phyloP scores from a whole-genome alignment of 1,140 invertebrate species.

The Macrosteles quadrilineatus region DNA sequence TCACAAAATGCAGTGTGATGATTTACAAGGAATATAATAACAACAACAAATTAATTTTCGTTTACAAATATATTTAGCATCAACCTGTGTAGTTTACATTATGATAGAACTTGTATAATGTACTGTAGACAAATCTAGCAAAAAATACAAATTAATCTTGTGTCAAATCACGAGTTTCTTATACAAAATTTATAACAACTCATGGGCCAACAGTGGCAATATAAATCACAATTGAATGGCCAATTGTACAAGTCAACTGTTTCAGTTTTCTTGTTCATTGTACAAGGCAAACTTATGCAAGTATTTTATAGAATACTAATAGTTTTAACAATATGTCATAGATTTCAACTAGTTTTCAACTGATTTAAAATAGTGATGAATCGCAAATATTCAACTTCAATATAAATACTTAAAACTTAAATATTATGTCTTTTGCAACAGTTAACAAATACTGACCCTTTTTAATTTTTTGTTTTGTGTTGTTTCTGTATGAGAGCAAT shows the following conservation, averaged over 20 bases:
- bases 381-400: not conserved
- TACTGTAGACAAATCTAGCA: constrained; percentile 16
- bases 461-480: no score
- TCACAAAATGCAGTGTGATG: not conserved
- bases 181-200: constrained; percentile 7
- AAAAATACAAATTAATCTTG: constrained; percentile 7
- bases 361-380: not conserved
- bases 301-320: not conserved
- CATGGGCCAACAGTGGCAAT: not conserved
- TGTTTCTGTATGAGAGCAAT: no score
- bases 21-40: not conserved
- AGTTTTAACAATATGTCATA: not conserved
- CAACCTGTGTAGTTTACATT: constrained; percentile 9
- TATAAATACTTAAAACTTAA: no score
- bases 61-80: constrained; percentile 15
- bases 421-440: no score
- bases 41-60: not conserved
- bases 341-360: constrained; percentile 5
- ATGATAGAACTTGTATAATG: constrained; percentile 7
- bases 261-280: not conserved
- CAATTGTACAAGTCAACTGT: constrained; percentile 4
- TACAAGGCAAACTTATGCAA: constrained; percentile 16
- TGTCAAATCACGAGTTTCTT: not conserved
- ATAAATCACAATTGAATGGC: constrained; percentile 3
- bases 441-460: no score